These are phyloP conservation scores for Sebastes variabilis DNA, from an alignment of 2,797 vertebrate genomes.

Conservation along the genomic window DNA sequence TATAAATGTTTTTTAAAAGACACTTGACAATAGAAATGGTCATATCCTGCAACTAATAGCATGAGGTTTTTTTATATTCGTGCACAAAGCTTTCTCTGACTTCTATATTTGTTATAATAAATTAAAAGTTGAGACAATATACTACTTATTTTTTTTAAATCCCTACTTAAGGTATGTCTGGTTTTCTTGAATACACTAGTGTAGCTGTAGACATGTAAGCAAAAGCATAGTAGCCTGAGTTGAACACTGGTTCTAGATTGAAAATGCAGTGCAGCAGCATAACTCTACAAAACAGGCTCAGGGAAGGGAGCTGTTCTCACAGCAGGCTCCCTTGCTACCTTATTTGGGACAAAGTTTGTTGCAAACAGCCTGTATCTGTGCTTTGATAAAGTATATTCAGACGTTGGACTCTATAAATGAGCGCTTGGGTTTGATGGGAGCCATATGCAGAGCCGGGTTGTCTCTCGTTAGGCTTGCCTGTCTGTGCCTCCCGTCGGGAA, in stretches of 20 bases:
- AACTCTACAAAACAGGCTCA: slow-evolving; percentile 72
- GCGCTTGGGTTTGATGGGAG: slow-evolving; percentile 93
- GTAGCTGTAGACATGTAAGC: slow-evolving; percentile 71
- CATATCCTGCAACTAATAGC: slow-evolving; percentile 68
- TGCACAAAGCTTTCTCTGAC: slow-evolving; percentile 73
- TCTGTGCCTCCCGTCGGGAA: slow-evolving; percentile 81
- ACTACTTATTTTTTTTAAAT: slow-evolving; percentile 43
- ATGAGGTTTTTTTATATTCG: slow-evolving; percentile 64
- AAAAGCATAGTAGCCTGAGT: slow-evolving; percentile 74
- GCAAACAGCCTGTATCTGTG: slow-evolving; percentile 56
- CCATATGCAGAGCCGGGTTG: slow-evolving; percentile 83
- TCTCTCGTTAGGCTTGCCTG: slow-evolving; percentile 85
- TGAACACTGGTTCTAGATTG: slow-evolving; percentile 76
- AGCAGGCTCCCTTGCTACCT: slow-evolving; percentile 65
- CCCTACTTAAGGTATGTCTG: slow-evolving; percentile 67
- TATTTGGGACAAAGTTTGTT: slow-evolving; percentile 50
- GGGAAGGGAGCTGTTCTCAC: slow-evolving; percentile 48
- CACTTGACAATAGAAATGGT: slow-evolving; percentile 75
- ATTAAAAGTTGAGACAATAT: slow-evolving; percentile 63
- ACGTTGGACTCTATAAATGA: slow-evolving; percentile 98
- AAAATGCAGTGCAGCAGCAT: slow-evolving; percentile 73
- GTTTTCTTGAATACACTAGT: slow-evolving; percentile 63
- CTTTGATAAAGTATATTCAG: slow-evolving; percentile 68
- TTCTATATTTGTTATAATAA: slow-evolving; percentile 62
- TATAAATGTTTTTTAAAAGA: slow-evolving; percentile 80